Conservation (phyloP, 1,140 invertebrate species). For the Drosophila malerkotliana region DNA sequence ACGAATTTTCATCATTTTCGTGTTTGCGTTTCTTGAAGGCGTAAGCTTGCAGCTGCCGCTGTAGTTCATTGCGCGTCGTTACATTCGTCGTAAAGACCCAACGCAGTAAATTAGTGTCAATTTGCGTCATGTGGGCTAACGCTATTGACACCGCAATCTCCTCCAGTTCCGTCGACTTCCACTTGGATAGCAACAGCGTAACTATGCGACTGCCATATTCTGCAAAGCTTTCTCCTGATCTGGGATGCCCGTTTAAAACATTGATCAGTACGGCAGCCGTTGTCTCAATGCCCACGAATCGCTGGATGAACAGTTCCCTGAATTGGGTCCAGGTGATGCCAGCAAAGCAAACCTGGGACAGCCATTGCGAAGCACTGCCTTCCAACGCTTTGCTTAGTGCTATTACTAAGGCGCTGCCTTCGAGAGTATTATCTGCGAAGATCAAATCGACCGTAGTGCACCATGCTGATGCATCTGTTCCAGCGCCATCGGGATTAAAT, state of each 20-base stretch:
- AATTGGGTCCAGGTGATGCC: conserved; percentile 25
- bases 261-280: conserved; percentile 26
- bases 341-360: conserved; percentile 22
- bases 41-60: conserved; percentile 10
- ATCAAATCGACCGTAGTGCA: conserved; percentile 22
- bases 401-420: conserved; percentile 15
- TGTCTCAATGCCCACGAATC: conserved; percentile 31
- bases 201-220: conserved; percentile 36
- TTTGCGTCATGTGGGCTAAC: conserved; percentile 35
- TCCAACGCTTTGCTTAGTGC: conserved; percentile 21
- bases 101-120: conserved; percentile 24
- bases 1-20: conserved; percentile 5
- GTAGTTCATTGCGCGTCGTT: conserved; percentile 20
- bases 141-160: conserved; percentile 21
- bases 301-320: conserved; percentile 23
- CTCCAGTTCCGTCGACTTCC: conserved; percentile 9
- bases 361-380: conserved; percentile 12
- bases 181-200: conserved; percentile 15
- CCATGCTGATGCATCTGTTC: conserved; percentile 23
- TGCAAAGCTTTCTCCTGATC: conserved; percentile 1
- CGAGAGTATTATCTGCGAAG: conserved; percentile 9
- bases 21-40: conserved; percentile 31
- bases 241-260: conserved; percentile 21
- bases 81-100: conserved; percentile 29
- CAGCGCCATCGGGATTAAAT: conserved; percentile 22